phyloP scores from a whole-genome alignment of 2,113 vertebrate genomes.

The Bagarius yarrelli region DNA sequence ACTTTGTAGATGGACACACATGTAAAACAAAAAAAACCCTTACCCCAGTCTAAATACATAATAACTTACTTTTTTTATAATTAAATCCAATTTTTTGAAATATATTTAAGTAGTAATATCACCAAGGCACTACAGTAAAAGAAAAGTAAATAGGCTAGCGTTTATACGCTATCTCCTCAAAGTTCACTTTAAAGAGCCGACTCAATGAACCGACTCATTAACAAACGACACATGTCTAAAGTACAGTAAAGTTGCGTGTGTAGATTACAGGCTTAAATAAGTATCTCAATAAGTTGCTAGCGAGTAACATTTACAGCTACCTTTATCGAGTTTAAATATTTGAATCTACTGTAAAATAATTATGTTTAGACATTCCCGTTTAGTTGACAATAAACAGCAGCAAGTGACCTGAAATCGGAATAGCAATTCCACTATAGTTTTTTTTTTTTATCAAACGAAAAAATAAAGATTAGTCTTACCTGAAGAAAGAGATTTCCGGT shows the following conservation, averaged over 20 bases:
- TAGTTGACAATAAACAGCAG: not conserved
- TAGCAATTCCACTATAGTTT: not conserved
- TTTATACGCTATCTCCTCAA: not conserved
- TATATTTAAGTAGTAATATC: not conserved
- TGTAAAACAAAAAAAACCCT: too few relatives aligned
- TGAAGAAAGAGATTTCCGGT: not conserved
- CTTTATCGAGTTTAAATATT: not conserved
- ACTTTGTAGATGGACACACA: not conserved
- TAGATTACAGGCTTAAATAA: not conserved
- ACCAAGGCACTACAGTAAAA: not conserved
- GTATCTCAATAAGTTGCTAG: not conserved
- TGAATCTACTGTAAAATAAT: not conserved
- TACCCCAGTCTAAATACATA: too few relatives aligned
- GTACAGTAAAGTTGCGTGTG: not conserved
- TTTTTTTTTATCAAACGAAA: not conserved
- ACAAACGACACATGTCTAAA: not conserved
- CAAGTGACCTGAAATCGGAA: not conserved
- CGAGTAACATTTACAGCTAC: not conserved
- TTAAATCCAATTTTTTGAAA: not conserved
- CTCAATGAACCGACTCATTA: not conserved
- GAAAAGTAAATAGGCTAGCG: not conserved
- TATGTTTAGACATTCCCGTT: not conserved
- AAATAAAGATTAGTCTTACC: slow-evolving; percentile 16
- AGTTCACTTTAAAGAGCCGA: not conserved
- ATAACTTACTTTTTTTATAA: not conserved